Percentiles rank a stretch among this genome's conserved stretches.
Evolutionary conservation across 2,113 vertebrate species (phyloP).

Genomic region (Eolophus roseicapilla): DNA sequence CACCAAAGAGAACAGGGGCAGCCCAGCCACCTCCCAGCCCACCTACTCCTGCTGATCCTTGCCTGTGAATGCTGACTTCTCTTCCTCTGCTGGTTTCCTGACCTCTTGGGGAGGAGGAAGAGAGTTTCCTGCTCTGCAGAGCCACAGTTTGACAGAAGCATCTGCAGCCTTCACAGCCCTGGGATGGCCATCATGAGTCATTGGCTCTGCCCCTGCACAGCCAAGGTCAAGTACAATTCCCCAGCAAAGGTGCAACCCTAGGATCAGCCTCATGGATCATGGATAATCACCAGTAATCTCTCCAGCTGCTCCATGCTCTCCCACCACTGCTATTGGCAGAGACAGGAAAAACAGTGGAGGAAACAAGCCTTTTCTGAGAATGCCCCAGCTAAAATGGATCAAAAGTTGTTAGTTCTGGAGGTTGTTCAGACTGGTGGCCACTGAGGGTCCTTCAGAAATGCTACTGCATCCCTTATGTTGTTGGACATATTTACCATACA

Average conservation of each 20-base stretch:
- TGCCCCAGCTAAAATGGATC: background rate
- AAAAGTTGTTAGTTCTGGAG: background rate
- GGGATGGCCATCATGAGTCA: accelerated
- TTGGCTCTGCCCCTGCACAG: background rate
- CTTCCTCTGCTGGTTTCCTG: background rate
- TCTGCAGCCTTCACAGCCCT: background rate
- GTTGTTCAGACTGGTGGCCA: background rate
- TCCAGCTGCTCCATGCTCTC: background rate
- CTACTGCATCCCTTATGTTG: background rate
- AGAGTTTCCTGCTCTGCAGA: background rate
- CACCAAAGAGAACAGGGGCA: background rate
- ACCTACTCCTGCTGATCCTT: background rate
- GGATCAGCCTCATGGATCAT: background rate
- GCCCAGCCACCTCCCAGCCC: background rate
- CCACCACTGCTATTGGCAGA: background rate
- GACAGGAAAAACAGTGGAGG: background rate
- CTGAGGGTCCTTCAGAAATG: background rate
- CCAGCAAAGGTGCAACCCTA: background rate
- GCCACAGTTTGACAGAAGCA: background rate
- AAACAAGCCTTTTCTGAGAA: background rate
- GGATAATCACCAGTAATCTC: background rate
- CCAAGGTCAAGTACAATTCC: background rate
- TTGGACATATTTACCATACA: background rate
- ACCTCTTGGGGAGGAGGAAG: background rate
- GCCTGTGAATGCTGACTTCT: background rate